Conservation (phyloP, 2,797 vertebrate genomes). For the Varecia variegata region DNA sequence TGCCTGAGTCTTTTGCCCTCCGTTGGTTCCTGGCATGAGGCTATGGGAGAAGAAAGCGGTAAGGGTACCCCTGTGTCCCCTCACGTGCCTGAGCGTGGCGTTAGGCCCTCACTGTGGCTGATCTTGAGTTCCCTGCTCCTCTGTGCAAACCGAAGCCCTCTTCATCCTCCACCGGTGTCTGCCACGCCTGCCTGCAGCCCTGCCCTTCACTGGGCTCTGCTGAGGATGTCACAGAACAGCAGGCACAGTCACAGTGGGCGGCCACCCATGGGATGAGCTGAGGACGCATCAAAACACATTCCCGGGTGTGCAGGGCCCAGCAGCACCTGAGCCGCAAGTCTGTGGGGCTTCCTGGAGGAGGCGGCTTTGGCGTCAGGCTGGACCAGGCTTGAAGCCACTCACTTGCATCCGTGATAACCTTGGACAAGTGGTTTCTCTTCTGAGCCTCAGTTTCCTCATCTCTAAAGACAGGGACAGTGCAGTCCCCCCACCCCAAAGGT, state of each 20-base stretch:
- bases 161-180: neutral
- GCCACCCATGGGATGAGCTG: neutral
- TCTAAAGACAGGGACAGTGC: neutral
- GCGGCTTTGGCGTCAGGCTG: neutral
- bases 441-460: neutral
- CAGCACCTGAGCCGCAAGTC: neutral
- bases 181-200: neutral
- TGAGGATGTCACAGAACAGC: neutral
- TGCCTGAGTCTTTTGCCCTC: neutral
- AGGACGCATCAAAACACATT: neutral
- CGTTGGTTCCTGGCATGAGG: neutral
- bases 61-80: neutral
- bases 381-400: neutral
- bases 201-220: neutral
- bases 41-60: neutral
- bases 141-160: neutral
- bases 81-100: rapidly evolving
- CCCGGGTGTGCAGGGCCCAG: neutral
- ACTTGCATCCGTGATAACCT: rapidly evolving
- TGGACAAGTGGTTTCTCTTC: neutral
- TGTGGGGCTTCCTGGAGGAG: neutral
- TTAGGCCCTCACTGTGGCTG: neutral
- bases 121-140: neutral
- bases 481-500: neutral
- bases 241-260: neutral